phyloP scores from a whole-genome alignment of 2,797 vertebrate genomes.

The Leptoclinus maculatus region DNA sequence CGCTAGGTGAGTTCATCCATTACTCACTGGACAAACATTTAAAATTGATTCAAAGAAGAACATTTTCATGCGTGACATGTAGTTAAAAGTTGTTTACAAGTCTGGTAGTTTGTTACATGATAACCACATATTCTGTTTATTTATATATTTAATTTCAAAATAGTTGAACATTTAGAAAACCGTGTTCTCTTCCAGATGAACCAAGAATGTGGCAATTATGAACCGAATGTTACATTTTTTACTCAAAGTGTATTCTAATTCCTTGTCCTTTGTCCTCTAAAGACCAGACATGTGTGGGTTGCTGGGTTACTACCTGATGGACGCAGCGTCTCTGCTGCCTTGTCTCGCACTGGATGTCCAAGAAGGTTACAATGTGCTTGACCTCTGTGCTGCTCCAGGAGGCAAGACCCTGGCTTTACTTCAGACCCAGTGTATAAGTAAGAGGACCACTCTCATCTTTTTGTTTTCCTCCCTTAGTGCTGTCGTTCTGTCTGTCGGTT shows the following conservation, averaged over 20 bases:
- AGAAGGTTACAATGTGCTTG: constrained; percentile 87
- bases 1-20: constrained; percentile 83
- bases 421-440: constrained; percentile 89
- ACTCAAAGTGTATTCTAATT: background rate
- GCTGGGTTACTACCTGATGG: constrained; percentile 93
- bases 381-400: constrained; percentile 95
- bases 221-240: background rate
- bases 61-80: background rate
- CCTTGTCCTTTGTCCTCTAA: constrained; percentile 12
- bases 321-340: constrained; percentile 93
- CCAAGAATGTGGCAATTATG: background rate
- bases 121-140: background rate
- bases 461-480: background rate
- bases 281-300: constrained; percentile 85
- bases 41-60: background rate
- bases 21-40: background rate
- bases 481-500: background rate
- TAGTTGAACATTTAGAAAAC: background rate
- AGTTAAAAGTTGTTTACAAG: background rate
- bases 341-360: constrained; percentile 89
- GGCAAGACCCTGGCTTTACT: constrained; percentile 93
- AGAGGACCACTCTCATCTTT: constrained; percentile 44
- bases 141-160: background rate
- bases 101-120: background rate
- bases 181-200: background rate